Base-by-base conservation (phyloP, 2,797 vertebrate species). In the Champsocephalus gunnari region DNA sequence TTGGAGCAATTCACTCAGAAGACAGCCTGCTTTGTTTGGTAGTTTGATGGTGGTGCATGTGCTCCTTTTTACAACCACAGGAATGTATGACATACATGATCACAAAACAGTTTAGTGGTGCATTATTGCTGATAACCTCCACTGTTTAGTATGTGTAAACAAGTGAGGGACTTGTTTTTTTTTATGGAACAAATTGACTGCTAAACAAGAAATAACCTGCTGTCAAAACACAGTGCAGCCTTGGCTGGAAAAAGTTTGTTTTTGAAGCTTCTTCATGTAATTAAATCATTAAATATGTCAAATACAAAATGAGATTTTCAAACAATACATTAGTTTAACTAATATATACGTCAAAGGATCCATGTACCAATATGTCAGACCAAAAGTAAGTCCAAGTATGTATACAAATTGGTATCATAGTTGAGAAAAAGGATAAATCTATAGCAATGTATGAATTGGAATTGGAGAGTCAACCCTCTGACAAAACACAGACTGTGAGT, bases 41-140 rank as follows among this genome's bases (percentile, higher is more conserved):
- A 59, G 61, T 58, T 62, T 0, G 12, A 28, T 45, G 54, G 56
- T 6, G 1, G 21, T 43, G 49, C 44, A 66, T 69, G 57, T 32
- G 48, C 55, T 81, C 75, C 17, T 48, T 77, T 66, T 79, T 64
- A 82, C 62, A 64, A 71, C 71, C 81, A 69, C 44, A 79, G 74
- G 76, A 90, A 90, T 81, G 67, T 73, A 58, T 32, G 73, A 70
- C 65, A 85, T 77, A 80, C 48, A 72, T 69, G 48, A 69, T 75
- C 66, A 32, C 51, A 66, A 8, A 51, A 64, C 54, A 14, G 57
- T 44, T 50, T 44, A 77, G 61, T 3, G 41, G 5, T 32, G 59
- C 44, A 28, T 73, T 67, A 55, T 9, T 58, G 38, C 57, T 62
- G 7, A 19, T 73, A 54, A 59, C n/a, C 55, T 59, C 53, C n/a